Percentiles rank a stretch among this genome's conserved stretches.
Conservation (phyloP, 2,113 vertebrate genomes). For the Pachypanchax playfairii region DNA sequence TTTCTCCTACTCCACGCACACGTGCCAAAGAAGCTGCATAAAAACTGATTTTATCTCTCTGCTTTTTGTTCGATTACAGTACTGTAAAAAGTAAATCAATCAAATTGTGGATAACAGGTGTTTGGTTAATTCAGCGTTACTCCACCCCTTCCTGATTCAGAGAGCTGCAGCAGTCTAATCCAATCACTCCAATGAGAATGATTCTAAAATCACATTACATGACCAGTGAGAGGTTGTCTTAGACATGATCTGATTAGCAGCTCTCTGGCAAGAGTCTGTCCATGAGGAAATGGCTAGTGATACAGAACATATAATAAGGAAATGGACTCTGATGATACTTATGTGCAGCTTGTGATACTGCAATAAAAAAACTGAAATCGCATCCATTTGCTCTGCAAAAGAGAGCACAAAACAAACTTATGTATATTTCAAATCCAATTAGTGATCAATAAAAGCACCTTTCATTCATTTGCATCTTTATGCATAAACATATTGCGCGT, state of each 20-base stretch:
- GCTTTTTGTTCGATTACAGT: slow-evolving; percentile 15
- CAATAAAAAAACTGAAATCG: slow-evolving; percentile 4
- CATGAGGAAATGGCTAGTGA: slow-evolving; percentile 73
- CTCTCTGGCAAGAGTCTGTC: slow-evolving; percentile 55
- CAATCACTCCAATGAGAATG: slow-evolving; percentile 75
- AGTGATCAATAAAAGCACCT: background rate
- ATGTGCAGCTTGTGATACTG: slow-evolving; percentile 29
- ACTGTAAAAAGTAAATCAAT: background rate
- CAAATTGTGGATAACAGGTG: slow-evolving; percentile 13
- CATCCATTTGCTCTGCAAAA: background rate
- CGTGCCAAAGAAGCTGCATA: background rate
- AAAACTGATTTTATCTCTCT: background rate
- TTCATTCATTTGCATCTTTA: slow-evolving; percentile 10
- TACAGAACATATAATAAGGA: slow-evolving; percentile 69
- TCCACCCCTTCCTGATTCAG: slow-evolving; percentile 36
- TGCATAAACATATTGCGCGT: no score
- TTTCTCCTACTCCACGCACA: background rate
- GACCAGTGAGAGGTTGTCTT: slow-evolving; percentile 70
- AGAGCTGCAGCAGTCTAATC: slow-evolving; percentile 68
- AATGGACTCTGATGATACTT: slow-evolving; percentile 60
- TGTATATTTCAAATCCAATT: background rate
- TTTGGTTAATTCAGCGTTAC: slow-evolving; percentile 37
- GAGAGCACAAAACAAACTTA: background rate
- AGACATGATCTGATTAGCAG: slow-evolving; percentile 76
- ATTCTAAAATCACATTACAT: slow-evolving; percentile 78